Evolutionary conservation across 2,113 vertebrate genomes (phyloP).

Genomic region (Cebidichthys violaceus): DNA sequence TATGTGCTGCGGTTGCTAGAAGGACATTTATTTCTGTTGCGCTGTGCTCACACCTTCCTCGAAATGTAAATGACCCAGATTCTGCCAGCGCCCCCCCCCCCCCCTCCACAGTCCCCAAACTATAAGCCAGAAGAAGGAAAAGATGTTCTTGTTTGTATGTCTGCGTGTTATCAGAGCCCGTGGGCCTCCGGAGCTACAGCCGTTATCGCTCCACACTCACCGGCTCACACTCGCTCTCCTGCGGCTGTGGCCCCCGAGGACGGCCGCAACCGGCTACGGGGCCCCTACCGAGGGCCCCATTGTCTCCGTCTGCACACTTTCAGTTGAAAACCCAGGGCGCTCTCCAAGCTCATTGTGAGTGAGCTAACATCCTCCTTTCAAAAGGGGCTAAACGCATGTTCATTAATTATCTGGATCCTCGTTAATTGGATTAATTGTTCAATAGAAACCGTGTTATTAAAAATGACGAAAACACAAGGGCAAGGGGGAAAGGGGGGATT

Average conservation of each 20-base stretch:
- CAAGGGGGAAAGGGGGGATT: conserved; percentile 76
- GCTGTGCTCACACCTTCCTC: conserved; percentile 57
- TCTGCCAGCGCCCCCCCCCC: conserved; percentile 50
- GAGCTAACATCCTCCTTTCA: conserved; percentile 74
- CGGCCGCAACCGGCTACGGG: conserved; percentile 38
- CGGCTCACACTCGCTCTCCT: conserved; percentile 42
- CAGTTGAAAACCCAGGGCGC: conserved; percentile 66
- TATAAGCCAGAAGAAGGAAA: conserved; percentile 57
- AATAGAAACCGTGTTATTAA: conserved; percentile 85
- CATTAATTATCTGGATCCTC: conserved; percentile 81
- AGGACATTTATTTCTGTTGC: conserved; percentile 67
- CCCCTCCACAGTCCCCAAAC: conserved; percentile 54
- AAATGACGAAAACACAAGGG: conserved; percentile 82
- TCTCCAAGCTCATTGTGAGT: conserved; percentile 68
- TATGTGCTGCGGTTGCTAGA: conserved; percentile 58
- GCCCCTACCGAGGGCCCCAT: conserved; percentile 55
- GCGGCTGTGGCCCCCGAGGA: conserved; percentile 53
- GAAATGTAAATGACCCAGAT: conserved; percentile 80
- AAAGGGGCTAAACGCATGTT: conserved; percentile 79
- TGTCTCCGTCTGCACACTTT: conserved; percentile 63
- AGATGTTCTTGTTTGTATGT: conserved; percentile 61
- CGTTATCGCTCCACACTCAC: conserved; percentile 60
- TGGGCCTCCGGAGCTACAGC: conserved; percentile 58
- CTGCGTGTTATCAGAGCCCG: conserved; percentile 64
- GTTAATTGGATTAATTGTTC: conserved; percentile 87